Evolutionary conservation across 2,888 invertebrate genomes (phyloP).

Genomic region (Xestia ashworthii): DNA sequence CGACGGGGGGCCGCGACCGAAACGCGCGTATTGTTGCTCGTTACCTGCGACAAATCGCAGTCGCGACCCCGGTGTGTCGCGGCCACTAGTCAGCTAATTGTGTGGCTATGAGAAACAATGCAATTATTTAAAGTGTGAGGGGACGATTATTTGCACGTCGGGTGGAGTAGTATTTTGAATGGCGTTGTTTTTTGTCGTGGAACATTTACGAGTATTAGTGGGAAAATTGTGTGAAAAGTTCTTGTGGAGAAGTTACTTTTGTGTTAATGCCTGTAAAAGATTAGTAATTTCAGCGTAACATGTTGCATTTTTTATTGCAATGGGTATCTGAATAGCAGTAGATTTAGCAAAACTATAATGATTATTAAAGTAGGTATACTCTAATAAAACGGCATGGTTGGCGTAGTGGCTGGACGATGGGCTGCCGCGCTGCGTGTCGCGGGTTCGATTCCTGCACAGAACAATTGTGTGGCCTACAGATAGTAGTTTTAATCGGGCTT

Average conservation of each 20-base stretch:
- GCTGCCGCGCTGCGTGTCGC: too few relatives aligned
- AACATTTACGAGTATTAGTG: background rate
- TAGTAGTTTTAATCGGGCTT: too few relatives aligned
- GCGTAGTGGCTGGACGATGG: too few relatives aligned
- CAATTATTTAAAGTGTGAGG: conserved; percentile 57
- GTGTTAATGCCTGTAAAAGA: background rate
- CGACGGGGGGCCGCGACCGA: conserved; percentile 86
- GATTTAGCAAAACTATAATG: background rate
- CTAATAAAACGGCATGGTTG: background rate
- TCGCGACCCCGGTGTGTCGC: conserved; percentile 66
- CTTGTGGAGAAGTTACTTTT: background rate
- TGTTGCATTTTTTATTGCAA: background rate
- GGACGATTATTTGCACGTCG: conserved; percentile 51
- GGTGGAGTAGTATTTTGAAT: conserved; percentile 15
- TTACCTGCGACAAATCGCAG: conserved; percentile 82
- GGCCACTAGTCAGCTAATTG: conserved; percentile 64
- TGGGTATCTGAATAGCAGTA: background rate
- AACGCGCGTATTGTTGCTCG: conserved; percentile 87
- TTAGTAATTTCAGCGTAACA: background rate
- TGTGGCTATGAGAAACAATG: conserved; percentile 67
- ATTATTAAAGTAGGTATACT: background rate
- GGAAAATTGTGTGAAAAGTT: background rate
- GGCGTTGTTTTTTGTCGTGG: background rate
- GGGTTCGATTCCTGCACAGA: too few relatives aligned
- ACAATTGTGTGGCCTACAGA: too few relatives aligned